Evolutionary conservation across 37 sponge, comb jelly and placozoan species (phyloP), one percentile per base, ranked within the genome.

Genomic region (Diacarnus erythraeanus): DNA sequence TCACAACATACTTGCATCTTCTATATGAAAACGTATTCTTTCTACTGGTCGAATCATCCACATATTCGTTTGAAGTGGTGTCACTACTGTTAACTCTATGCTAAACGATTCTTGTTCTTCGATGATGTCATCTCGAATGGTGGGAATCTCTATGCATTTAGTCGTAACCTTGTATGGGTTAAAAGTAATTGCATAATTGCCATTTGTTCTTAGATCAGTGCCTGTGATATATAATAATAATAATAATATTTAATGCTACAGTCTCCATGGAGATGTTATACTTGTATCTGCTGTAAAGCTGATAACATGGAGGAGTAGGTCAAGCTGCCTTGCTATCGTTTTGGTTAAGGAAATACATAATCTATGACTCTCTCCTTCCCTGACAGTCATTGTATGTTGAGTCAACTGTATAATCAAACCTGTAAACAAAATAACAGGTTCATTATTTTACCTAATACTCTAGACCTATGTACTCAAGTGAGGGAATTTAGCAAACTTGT

Each of bases 91-190:
- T 31, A 65, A 35, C 35, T 26, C 27, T 6, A 65, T 30, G 29
- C 33, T 30, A 65, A 65, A 65, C 9, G 66, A 31, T 30, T 65
- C 66, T 35, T 65, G 35, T 25, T 65, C 17, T 65, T 65, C 66
- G 1, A 65, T 30, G 31, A 65, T 30, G 2, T 30, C 9, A 30
- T 65, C 66, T 31, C 9, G 2, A 10, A 65, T 65, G 5, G 33
- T 65, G 27, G 31, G 33, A 65, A 65, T 65, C 29, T 65, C 66
- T 2, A 20, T 30, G 34, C 66, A 65, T 35, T 65, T 17, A 3
- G 3, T 10, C 34, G 9, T 20, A 30, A 15, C 34, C 2, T 65
- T 30, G 26, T 59, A n/a, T 4, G 4, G 26, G 26, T n/a, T n/a
- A n/a, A n/a, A n/a, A n/a, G n/a, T n/a, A n/a, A n/a, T n/a, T n/a